These are phyloP conservation scores for Lasioglossum villosulum DNA, from an alignment of 2,888 invertebrate genomes.

Conservation along the genomic window DNA sequence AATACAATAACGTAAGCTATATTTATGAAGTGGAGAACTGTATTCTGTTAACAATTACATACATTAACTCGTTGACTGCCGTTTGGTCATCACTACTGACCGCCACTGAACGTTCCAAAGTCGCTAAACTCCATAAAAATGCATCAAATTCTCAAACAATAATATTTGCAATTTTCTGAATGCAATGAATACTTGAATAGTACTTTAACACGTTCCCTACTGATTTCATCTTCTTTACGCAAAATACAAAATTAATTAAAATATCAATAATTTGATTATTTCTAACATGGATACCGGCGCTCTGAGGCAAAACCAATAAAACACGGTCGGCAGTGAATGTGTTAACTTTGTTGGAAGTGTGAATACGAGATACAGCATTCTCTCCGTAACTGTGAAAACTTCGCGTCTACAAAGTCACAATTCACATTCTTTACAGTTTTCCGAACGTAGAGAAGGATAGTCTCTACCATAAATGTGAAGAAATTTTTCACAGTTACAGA, in stretches of 20 bases:
- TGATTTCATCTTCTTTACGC: background rate
- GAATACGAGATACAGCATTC: background rate
- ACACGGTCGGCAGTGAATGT: background rate
- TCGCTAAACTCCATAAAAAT: background rate
- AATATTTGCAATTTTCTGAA: background rate
- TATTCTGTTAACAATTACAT: conserved; percentile 25
- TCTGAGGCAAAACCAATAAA: background rate
- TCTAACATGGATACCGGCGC: background rate
- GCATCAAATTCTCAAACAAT: background rate
- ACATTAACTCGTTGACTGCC: background rate
- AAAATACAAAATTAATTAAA: background rate
- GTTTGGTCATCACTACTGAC: background rate
- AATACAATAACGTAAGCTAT: conserved; percentile 68
- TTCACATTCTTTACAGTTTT: background rate
- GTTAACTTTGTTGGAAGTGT: background rate
- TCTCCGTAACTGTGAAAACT: background rate
- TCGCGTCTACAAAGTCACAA: background rate
- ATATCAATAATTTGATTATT: background rate
- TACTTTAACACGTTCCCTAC: background rate
- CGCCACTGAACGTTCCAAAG: background rate
- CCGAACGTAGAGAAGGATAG: too few relatives aligned
- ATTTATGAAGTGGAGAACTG: conserved; percentile 43
- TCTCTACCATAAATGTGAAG: background rate
- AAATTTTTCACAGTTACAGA: background rate
- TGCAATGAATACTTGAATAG: background rate